A percentile compares a stretch with the other conserved stretches of the same genome.
Evolutionary conservation across 1,140 invertebrate genomes (phyloP).

Genomic region (Orchestia grillus): DNA sequence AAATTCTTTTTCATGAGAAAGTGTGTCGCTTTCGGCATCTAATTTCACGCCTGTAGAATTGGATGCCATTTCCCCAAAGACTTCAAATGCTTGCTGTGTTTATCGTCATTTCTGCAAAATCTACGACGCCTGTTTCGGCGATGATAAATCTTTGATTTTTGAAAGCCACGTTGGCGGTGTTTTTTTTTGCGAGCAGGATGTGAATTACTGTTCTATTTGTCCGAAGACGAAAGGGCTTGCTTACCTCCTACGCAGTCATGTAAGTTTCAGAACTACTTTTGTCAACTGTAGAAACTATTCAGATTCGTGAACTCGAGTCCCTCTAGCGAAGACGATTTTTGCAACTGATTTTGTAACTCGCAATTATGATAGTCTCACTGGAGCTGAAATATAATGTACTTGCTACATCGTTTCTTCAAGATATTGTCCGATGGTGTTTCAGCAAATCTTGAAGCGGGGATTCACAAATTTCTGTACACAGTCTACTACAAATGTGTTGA

Average conservation of each 20-base stretch:
- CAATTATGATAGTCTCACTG: too few relatives aligned
- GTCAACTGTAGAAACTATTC: too few relatives aligned
- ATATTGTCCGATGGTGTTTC: too few relatives aligned
- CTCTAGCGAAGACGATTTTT: too few relatives aligned
- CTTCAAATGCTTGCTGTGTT: neutral
- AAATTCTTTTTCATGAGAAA: neutral
- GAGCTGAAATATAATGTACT: too few relatives aligned
- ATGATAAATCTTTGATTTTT: neutral
- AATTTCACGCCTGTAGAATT: neutral
- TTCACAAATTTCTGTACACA: neutral
- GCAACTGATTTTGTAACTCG: too few relatives aligned
- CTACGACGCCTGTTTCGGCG: neutral
- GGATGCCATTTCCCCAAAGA: neutral
- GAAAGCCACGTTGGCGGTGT: neutral
- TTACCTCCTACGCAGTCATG: too few relatives aligned
- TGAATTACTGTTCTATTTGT: too few relatives aligned
- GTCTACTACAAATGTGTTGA: neutral
- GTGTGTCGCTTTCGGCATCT: neutral
- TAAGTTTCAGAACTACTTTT: too few relatives aligned
- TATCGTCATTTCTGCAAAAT: neutral
- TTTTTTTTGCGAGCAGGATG: neutral
- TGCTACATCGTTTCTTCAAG: too few relatives aligned
- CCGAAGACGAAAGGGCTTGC: too few relatives aligned
- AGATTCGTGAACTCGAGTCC: too few relatives aligned
- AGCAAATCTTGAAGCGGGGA: neutral